Evolutionary conservation across 1,140 invertebrate genomes (phyloP).

Genomic region (Paramacrobiotus metropolitanus): DNA sequence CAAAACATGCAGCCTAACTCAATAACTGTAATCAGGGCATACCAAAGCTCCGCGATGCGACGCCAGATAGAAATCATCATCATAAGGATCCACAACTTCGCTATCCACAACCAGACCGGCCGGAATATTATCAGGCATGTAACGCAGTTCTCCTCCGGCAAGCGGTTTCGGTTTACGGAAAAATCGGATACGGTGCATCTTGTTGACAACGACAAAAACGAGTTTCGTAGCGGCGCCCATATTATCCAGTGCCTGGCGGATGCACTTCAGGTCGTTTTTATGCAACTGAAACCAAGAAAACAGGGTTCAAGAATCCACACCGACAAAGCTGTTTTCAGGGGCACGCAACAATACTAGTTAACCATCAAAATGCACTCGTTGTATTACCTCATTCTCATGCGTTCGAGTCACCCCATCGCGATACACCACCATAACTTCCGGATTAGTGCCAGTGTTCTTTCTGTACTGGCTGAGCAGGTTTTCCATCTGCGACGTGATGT

Average conservation of each 20-base stretch:
- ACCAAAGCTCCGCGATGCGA: slow-evolving; percentile 24
- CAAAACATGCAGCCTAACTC: no score
- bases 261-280: not conserved
- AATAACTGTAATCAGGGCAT: no score
- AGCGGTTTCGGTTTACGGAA: slow-evolving; percentile 23
- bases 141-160: not conserved
- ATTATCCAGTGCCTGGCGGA: not conserved
- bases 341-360: no score
- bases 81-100: slow-evolving; percentile 49
- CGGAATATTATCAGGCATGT: slow-evolving; percentile 35
- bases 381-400: not conserved
- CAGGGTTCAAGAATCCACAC: not conserved
- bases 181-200: slow-evolving; percentile 59
- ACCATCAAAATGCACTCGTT: not conserved
- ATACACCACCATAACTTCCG: not conserved
- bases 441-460: not conserved
- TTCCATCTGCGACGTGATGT: not conserved
- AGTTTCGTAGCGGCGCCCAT: not conserved
- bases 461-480: not conserved
- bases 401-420: not conserved
- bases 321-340: no score
- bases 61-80: slow-evolving; percentile 64
- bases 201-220: slow-evolving; percentile 58
- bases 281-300: not conserved
- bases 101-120: slow-evolving; percentile 62